Base-by-base conservation (phyloP, 1,140 invertebrate species). In the Leguminivora glycinivorella region DNA sequence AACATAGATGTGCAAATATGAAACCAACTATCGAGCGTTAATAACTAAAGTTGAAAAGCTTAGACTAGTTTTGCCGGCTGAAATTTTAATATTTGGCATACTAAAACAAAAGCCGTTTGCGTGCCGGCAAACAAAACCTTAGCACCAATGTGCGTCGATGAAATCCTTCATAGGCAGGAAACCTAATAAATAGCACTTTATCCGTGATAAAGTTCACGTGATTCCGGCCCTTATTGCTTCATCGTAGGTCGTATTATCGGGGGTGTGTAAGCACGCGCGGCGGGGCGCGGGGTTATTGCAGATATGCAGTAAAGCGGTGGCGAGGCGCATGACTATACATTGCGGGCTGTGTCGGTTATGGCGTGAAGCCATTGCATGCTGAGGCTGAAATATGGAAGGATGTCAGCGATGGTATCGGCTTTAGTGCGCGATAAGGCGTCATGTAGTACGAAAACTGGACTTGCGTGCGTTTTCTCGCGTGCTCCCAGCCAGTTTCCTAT, bases 391-490 rank as follows among this genome's bases (percentile, higher is more conserved):
- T 70, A 66, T 43, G 56, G 25, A 70, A 52, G 19, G n/a, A 17
- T 24, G 56, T 70, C 38, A 26, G 47, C 12, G 56, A 70, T 67
- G 47, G 56, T 69, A 52, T 67, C 38, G 56, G 24, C 38, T 63
- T 29, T 17, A 63, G 14, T 22, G 58, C 19, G 58, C 58, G 67
- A 47, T 56, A 69, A 70, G 69, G 56, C 31, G 56, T 14, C 31
- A 22, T 60, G 40, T 56, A 34, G 38, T 72, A 47, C 56, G 66
- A 71, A 73, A 78, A 79, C 72, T 80, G 80, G 78, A 82, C 76
- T 86, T 74, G 78, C 82, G 83, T 88, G 85, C 78, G 79, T 80
- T 78, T 77, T 72, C 60, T 77, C 85, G 85, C 85, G 85, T 88
- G 85, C 75, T 70, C 74, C 34, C 56, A 63, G 81, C 73, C 82